Evolutionary conservation across 2,797 vertebrate species (phyloP), one percentile per base, ranked within the genome.

Genomic region (Octomys mimax): DNA sequence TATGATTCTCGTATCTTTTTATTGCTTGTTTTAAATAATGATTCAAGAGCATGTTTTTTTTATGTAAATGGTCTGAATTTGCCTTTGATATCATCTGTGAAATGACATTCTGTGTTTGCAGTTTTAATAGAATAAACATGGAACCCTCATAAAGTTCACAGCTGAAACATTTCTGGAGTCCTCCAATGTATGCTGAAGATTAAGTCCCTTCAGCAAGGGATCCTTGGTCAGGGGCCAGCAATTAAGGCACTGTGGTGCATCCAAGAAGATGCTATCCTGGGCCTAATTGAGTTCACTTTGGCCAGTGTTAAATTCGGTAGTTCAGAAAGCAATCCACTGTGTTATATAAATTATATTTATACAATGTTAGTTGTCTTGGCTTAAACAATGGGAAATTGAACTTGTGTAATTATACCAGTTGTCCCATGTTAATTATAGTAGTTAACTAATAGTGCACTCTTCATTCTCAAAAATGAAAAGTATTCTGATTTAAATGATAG

Each of bases 251-350:
- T 96, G 97, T 94, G 92, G 95, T 57, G 89, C 97, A 98, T 98
- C 98, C 97, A 98, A 97, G 96, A 98, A 98, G 98, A 98, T 95
- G 97, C 98, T 98, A 98, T 98, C 97, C 97, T 98, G 94, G 97
- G 95, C 98, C 97, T 98, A 98, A 98, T 98, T 99, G 98, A 98
- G 98, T 98, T 93, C 93, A 98, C 98, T 97, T 98, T 98, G 98
- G 98, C 98, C 97, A 98, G 96, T 98, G 97, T 98, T 99, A 75
- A 91, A 77, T 87, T 59, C 12, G 85, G 4, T 87, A 87, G 24
- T 90, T 87, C 61, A 93, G 68, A 28, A 94, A 91, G 18, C 22
- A 91, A 77, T 36, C 42, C n/a, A 54, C 59, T 83, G 33, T 16
- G 24, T 52, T 57, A 61, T 49, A n/a, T 73, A 82, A 97, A n/a